phyloP scores from a whole-genome alignment of 2,888 invertebrate genomes.

The Aricia artaxerxes region DNA sequence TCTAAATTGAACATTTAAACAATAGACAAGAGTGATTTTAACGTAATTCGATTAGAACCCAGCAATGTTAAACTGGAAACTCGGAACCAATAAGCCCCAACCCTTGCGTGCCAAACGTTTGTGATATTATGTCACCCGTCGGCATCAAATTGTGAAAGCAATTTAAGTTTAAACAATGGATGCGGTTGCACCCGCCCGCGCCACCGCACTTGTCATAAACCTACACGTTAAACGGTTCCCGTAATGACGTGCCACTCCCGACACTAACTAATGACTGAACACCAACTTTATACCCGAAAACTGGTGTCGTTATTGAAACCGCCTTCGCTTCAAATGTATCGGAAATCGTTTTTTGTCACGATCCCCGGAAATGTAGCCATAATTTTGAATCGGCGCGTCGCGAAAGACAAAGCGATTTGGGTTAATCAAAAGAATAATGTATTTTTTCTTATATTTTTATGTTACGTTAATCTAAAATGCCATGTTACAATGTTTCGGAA shows the following conservation, averaged over 20 bases:
- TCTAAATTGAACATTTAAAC: too few species aligned
- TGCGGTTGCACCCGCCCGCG: constrained; percentile 45
- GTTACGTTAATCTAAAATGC: neutral
- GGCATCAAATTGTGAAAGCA: constrained; percentile 51
- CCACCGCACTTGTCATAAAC: constrained; percentile 42
- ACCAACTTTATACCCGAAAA: constrained; percentile 16
- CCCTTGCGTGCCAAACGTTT: neutral
- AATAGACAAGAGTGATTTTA: too few species aligned
- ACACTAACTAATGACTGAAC: constrained; percentile 46
- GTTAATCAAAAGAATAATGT: neutral
- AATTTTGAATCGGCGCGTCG: constrained; percentile 7
- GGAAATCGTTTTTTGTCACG: constrained; percentile 14
- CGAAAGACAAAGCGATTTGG: constrained; percentile 6
- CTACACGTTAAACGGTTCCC: constrained; percentile 37
- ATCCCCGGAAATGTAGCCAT: constrained; percentile 17
- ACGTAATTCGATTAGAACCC: neutral
- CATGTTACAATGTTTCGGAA: neutral
- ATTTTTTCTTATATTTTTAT: neutral
- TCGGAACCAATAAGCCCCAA: neutral
- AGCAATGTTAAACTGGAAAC: neutral
- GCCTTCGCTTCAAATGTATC: constrained; percentile 12
- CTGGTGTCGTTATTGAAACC: constrained; percentile 30
- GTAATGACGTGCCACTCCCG: constrained; percentile 36
- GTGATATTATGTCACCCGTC: constrained; percentile 26
- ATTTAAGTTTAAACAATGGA: constrained; percentile 66